Conservation (phyloP, 2,888 invertebrate species). For the Ophion ventricosus region DNA sequence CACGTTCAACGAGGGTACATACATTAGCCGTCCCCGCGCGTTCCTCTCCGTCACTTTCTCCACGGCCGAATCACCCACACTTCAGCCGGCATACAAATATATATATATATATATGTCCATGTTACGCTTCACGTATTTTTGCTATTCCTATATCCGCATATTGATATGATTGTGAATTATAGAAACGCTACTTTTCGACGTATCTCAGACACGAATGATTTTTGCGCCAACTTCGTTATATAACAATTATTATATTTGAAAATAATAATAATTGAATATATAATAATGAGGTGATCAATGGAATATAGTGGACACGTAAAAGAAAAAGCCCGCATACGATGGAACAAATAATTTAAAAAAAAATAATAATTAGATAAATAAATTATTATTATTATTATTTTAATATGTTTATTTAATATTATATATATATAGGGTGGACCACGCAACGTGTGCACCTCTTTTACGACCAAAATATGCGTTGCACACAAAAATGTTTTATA, state of each 20-base stretch:
- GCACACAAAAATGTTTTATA: no score
- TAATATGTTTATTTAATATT: no score
- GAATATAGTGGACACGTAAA: no score
- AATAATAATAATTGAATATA: background rate
- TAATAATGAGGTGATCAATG: no score
- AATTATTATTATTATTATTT: no score
- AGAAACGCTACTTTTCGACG: slow-evolving; percentile 73
- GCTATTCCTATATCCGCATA: slow-evolving; percentile 1
- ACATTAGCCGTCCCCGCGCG: slow-evolving; percentile 79
- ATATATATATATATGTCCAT: slow-evolving; percentile 8
- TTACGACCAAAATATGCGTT: no score
- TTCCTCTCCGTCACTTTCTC: slow-evolving; percentile 73
- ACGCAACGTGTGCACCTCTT: no score
- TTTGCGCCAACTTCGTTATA: slow-evolving; percentile 76
- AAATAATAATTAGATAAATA: no score
- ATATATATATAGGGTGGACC: no score
- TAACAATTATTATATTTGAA: background rate
- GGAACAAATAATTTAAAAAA: no score
- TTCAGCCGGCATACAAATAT: slow-evolving; percentile 6
- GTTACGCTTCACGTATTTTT: background rate
- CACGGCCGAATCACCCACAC: slow-evolving; percentile 47
- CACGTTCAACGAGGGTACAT: slow-evolving; percentile 79
- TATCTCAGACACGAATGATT: slow-evolving; percentile 58
- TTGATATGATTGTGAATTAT: slow-evolving; percentile 78
- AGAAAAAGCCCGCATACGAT: no score